Evolutionary conservation across 2,888 invertebrate genomes (phyloP).

Genomic region (Cataglyphis albicans): DNA sequence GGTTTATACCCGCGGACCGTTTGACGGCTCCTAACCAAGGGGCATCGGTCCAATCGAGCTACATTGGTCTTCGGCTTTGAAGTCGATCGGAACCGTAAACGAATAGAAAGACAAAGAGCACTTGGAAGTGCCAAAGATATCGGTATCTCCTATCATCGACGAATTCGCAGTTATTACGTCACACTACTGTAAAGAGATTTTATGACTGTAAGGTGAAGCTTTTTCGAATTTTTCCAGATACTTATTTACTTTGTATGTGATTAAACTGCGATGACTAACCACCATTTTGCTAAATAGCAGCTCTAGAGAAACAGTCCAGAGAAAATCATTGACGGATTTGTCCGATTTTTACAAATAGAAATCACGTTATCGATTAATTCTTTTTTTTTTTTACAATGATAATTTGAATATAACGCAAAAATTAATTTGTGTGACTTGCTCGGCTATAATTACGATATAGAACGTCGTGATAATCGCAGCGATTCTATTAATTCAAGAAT

Average conservation of each 20-base stretch:
- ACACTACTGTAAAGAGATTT: constrained; percentile 35
- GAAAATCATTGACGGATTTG: background rate
- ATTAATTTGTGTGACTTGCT: constrained; percentile 8
- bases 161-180: constrained; percentile 58
- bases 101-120: constrained; percentile 58
- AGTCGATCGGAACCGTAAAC: constrained; percentile 70
- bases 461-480: constrained; percentile 4
- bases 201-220: constrained; percentile 31
- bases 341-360: background rate
- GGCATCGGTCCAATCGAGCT: constrained; percentile 77
- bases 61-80: constrained; percentile 75
- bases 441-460: background rate
- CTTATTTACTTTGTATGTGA: background rate
- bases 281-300: background rate
- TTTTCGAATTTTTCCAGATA: background rate
- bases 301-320: background rate
- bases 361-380: background rate
- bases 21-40: constrained; percentile 77
- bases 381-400: background rate
- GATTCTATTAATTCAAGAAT: constrained; percentile 41
- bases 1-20: constrained; percentile 63
- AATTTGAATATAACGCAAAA: background rate
- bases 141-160: constrained; percentile 63
- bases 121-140: constrained; percentile 66
- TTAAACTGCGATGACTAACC: no score